Percentiles rank a stretch among this genome's conserved stretches.
phyloP scores from a whole-genome alignment of 1,140 invertebrate genomes.

The Eufriesea mexicana region DNA sequence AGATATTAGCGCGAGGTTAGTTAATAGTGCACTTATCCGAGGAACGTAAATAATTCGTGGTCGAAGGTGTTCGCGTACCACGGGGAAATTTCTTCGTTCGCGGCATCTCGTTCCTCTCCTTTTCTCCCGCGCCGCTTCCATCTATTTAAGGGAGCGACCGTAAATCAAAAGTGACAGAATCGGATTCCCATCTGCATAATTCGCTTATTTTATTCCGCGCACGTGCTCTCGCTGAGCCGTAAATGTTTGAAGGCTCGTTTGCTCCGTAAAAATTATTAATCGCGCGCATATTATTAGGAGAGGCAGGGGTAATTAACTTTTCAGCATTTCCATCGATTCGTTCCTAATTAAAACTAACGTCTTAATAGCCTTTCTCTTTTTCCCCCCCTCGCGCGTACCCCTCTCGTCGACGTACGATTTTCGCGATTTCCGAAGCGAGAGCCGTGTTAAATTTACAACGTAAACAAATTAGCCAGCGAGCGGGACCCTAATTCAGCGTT shows the following conservation, averaged over 20 bases:
- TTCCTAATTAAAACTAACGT: constrained; percentile 24
- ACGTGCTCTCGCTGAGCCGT: constrained; percentile 38
- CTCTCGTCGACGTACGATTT: no score
- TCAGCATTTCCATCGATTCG: background rate
- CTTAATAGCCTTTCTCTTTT: constrained; percentile 3
- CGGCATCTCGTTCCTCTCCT: background rate
- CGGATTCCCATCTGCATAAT: constrained; percentile 66
- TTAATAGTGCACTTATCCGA: constrained; percentile 73
- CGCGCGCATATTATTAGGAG: background rate
- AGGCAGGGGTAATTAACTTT: background rate
- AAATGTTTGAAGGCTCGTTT: constrained; percentile 26
- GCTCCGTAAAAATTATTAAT: constrained; percentile 57
- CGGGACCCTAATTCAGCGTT: background rate
- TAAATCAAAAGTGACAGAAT: constrained; percentile 69
- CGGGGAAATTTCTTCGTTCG: constrained; percentile 9
- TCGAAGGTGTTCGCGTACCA: constrained; percentile 21
- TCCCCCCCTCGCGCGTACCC: no score
- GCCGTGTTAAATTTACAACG: background rate
- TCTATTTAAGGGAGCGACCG: constrained; percentile 23
- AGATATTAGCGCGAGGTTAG: constrained; percentile 73
- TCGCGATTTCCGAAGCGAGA: no score
- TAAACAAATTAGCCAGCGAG: background rate
- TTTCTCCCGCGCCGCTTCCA: background rate
- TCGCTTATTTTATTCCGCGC: constrained; percentile 60
- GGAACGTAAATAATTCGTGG: constrained; percentile 70